These are phyloP conservation scores for Cantharis nigra DNA, from an alignment of 2,888 invertebrate species.

Conservation along the genomic window DNA sequence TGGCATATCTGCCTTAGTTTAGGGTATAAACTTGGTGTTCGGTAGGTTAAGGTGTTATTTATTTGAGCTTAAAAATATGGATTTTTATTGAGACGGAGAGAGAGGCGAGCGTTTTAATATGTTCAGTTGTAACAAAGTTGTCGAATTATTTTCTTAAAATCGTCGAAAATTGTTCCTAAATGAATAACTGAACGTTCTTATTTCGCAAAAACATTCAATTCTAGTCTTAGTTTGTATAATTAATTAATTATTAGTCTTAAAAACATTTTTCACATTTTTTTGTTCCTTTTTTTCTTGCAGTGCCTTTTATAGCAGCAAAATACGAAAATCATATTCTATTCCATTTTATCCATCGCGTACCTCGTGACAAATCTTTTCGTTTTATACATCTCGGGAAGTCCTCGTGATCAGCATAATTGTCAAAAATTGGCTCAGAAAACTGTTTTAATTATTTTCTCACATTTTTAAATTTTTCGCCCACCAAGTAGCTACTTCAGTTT, in stretches of 20 bases:
- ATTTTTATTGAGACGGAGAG: slow-evolving; percentile 16
- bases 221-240: not conserved
- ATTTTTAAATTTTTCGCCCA: too few relatives aligned
- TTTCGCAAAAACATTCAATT: not conserved
- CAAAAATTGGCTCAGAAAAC: not conserved
- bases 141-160: not conserved
- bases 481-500: too few relatives aligned
- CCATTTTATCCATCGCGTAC: not conserved
- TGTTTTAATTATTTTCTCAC: not conserved
- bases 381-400: not conserved
- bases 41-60: slow-evolving; percentile 52
- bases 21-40: slow-evolving; percentile 54
- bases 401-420: too few relatives aligned
- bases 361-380: not conserved
- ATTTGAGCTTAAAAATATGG: slow-evolving; percentile 39
- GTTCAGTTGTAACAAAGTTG: slow-evolving; percentile 23
- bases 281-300: not conserved
- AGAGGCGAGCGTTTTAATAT: slow-evolving; percentile 18
- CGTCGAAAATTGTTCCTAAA: not conserved
- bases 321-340: not conserved
- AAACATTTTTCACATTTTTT: not conserved
- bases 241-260: not conserved
- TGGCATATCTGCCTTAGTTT: slow-evolving; percentile 53
- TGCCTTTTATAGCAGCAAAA: not conserved
- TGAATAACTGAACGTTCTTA: not conserved